Evolutionary conservation across 2,113 vertebrate species (phyloP).

Genomic region (Malurus alboscapulatus): DNA sequence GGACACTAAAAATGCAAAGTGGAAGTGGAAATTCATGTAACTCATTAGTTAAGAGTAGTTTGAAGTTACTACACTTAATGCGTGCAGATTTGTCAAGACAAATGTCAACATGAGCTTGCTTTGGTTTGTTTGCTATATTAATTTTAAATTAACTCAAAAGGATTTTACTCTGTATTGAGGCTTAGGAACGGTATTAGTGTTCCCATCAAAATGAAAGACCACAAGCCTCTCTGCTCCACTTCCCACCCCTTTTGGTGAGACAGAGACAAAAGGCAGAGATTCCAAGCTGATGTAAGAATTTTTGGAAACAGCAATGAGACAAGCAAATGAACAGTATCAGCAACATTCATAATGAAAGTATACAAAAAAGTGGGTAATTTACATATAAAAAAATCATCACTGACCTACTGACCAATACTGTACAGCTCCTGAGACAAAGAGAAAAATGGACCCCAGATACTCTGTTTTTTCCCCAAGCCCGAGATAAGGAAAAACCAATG

Average conservation of each 20-base stretch:
- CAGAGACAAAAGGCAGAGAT: not conserved
- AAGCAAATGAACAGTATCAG: not conserved
- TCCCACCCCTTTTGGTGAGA: not conserved
- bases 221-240: fast-evolving
- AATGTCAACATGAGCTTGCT: not conserved
- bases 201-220: not conserved
- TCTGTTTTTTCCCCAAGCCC: not conserved
- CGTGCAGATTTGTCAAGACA: not conserved
- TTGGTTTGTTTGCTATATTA: not conserved
- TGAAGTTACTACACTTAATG: not conserved
- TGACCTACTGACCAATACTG: fast-evolving
- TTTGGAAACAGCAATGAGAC: not conserved
- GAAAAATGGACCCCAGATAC: not conserved
- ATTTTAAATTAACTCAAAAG: not conserved
- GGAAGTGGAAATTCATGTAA: not conserved
- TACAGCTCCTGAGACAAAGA: not conserved
- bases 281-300: not conserved
- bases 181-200: not conserved
- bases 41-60: not conserved
- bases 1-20: not conserved
- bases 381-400: not conserved
- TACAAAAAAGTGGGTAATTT: not conserved
- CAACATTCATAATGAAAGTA: not conserved
- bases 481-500: not conserved
- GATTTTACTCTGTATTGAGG: not conserved